Evolutionary conservation across 1,140 invertebrate species (phyloP), one percentile per base, ranked within the genome.

Genomic region (Babylonia areolata): DNA sequence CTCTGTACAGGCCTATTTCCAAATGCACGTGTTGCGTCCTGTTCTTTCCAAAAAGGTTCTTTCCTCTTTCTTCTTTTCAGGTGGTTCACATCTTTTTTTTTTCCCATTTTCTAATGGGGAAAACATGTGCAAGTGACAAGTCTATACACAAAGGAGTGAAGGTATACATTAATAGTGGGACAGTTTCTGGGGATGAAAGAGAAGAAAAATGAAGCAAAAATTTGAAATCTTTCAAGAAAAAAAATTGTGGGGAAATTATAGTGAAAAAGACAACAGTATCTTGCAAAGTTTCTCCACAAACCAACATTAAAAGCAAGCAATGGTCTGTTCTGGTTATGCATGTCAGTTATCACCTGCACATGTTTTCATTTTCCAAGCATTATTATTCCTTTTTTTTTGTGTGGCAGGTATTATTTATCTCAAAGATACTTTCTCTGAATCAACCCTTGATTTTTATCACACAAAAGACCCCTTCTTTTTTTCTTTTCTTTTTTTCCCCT

Each of bases 341-440:
- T n/a, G n/a, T 51, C 46, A 51, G 46, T 51, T 51, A 64, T 64
- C 58, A 64, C 58, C 28, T 64, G 58, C 58, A 64, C 58, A 64
- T 64, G 58, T 23, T 23, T 64, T 64, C 58, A 6, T 5, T 64
- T 28, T 64, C 12, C 15, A 51, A 51, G 15, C 58, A n/a, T n/a
- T 51, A 51, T 12, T 9, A 51, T 64, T 6, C 0, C 5, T 64
- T 64, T 64, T 64, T 64, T 64, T 64, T 12, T 64, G 58, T n/a
- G 58, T 64, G 58, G 58, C 58, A 64, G 0, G 28, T 23, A 0
- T 23, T 6, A 20, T 12, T 5, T 64, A 12, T n/a, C 58, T 64
- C 58, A 64, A 64, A 64, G 58, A 64, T 64, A 64, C 58, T 23
- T 64, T 64, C 15, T 64, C 58, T 64, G 58, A 64, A 64, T n/a